Percentiles rank a stretch among this genome's conserved stretches.
These are phyloP conservation scores for Enhydra lutris DNA, from an alignment of 2,113 vertebrate species.

Conservation along the genomic window DNA sequence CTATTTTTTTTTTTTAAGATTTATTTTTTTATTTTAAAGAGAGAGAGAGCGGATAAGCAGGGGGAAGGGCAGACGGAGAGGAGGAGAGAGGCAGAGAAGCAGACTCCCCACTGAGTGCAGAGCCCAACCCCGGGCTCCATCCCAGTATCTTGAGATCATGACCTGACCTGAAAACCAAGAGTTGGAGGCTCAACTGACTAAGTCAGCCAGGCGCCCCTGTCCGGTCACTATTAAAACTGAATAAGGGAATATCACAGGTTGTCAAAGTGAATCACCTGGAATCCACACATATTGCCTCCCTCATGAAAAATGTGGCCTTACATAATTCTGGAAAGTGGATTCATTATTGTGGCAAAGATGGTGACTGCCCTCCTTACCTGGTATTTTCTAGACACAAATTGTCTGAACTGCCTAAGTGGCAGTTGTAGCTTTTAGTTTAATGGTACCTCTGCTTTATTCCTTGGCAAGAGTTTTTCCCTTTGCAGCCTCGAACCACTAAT, in stretches of 20 bases:
- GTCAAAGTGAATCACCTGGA: background rate
- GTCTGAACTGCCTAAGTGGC: background rate
- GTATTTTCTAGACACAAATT: background rate
- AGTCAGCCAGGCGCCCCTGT: too few species aligned
- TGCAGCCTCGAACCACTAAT: background rate
- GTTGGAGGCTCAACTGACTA: too few species aligned
- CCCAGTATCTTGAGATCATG: too few species aligned
- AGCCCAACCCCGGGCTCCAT: too few species aligned
- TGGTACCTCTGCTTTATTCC: background rate
- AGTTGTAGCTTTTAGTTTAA: background rate
- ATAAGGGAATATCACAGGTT: background rate
- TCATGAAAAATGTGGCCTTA: background rate
- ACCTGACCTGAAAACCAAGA: too few species aligned
- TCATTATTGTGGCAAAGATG: background rate
- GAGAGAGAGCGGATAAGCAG: background rate
- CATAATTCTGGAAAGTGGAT: background rate
- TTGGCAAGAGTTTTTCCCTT: background rate
- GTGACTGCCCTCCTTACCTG: background rate
- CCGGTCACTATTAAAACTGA: background rate
- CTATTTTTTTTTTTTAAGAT: background rate
- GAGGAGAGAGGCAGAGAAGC: background rate
- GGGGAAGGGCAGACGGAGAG: background rate
- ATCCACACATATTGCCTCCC: background rate
- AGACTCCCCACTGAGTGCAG: too few species aligned
- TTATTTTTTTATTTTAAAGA: background rate